Percentiles rank a stretch among this genome's conserved stretches.
Evolutionary conservation across 2,113 vertebrate species (phyloP).

Genomic region (Promerops cafer): DNA sequence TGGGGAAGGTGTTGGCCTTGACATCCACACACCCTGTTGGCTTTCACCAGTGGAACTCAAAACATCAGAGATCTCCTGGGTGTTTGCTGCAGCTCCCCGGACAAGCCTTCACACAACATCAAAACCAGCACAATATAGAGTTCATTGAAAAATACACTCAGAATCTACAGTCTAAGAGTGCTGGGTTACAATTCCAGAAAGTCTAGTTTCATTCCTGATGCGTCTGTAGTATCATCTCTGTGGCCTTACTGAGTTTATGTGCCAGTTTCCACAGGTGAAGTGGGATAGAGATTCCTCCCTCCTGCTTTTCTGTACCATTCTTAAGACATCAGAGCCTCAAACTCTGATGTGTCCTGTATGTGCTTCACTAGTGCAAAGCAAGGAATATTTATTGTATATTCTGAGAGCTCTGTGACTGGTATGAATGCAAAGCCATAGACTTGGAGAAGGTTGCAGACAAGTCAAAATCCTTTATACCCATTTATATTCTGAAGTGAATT

Average conservation of each 20-base stretch:
- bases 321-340: background rate
- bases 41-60: background rate
- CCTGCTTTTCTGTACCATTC: background rate
- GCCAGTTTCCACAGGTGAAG: background rate
- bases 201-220: background rate
- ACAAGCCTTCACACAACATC: background rate
- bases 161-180: background rate
- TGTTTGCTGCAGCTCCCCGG: background rate
- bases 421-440: background rate
- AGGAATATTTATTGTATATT: background rate
- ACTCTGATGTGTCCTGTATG: background rate
- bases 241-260: background rate
- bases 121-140: background rate
- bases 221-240: background rate
- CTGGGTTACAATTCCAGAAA: background rate
- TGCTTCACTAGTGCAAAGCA: background rate
- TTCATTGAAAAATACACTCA: background rate
- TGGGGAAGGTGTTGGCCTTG: background rate
- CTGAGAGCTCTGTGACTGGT: background rate
- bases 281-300: background rate
- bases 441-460: background rate
- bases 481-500: background rate
- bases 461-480: background rate
- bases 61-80: background rate
- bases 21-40: background rate